A percentile compares a stretch with the other conserved stretches of the same genome.
Evolutionary conservation across 2,797 vertebrate species (phyloP).

Genomic region (Enteromius mattozi): DNA sequence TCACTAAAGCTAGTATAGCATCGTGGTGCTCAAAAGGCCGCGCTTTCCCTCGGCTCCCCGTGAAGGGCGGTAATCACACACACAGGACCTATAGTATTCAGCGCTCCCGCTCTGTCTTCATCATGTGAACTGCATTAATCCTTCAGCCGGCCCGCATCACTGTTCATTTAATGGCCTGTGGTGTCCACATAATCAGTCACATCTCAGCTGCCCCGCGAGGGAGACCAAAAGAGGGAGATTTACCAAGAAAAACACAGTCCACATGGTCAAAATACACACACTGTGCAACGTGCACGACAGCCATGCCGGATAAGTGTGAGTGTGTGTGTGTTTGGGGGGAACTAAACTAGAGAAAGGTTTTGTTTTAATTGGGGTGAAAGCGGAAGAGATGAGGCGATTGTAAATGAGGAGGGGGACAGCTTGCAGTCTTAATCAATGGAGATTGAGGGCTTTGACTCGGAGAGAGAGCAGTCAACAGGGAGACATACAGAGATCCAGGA

Average conservation of each 20-base stretch:
- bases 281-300: conserved; percentile 33
- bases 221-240: conserved; percentile 6
- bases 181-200: conserved; percentile 79
- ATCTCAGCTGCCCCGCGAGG: conserved; percentile 67
- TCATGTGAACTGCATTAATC: conserved; percentile 71
- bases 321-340: conserved; percentile 26
- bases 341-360: conserved; percentile 18
- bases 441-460: conserved; percentile 74
- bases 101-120: conserved; percentile 62
- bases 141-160: conserved; percentile 72
- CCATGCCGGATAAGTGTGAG: conserved; percentile 64
- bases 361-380: conserved; percentile 41
- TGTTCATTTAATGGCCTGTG: conserved; percentile 73
- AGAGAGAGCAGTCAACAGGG: conserved; percentile 67
- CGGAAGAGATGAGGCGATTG: conserved; percentile 59
- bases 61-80: conserved; percentile 57
- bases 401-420: conserved; percentile 68
- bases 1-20: conserved; percentile 30
- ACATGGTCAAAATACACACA: conserved; percentile 43
- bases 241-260: conserved; percentile 7
- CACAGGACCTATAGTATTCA: conserved; percentile 35
- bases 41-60: background rate
- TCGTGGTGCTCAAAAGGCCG: background rate
- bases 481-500: conserved; percentile 73
- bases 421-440: conserved; percentile 69